Evolutionary conservation across 2,113 vertebrate genomes (phyloP).

Genomic region (Aythya baeri): DNA sequence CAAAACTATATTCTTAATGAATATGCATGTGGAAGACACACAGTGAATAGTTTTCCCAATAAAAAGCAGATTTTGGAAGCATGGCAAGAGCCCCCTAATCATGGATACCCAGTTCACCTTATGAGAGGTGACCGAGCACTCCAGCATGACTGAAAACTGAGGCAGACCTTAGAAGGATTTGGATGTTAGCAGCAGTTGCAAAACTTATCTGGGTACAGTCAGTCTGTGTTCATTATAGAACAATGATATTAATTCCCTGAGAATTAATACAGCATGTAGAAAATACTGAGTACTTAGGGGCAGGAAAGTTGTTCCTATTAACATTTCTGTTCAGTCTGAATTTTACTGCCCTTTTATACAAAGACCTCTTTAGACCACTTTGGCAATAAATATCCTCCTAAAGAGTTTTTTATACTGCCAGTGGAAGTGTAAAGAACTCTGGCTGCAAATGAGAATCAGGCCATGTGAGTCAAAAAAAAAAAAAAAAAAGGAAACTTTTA

Average conservation of each 20-base stretch:
- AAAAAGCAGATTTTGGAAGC: not conserved
- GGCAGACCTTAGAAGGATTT: not conserved
- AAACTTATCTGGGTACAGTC: not conserved
- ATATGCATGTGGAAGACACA: not conserved
- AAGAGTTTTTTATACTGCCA: not conserved
- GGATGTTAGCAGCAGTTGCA: not conserved
- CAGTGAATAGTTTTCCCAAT: not conserved
- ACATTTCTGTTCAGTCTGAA: not conserved
- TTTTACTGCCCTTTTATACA: conserved; percentile 36
- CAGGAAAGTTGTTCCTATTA: conserved; percentile 15
- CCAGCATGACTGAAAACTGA: not conserved
- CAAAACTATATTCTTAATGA: not conserved
- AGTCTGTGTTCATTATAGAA: not conserved
- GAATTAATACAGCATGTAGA: not conserved
- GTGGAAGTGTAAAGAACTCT: conserved; percentile 31
- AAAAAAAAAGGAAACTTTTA: not conserved
- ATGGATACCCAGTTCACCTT: not conserved
- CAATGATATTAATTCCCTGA: not conserved
- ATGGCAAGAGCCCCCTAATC: not conserved
- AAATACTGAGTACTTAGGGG: not conserved
- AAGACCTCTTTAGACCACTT: not conserved
- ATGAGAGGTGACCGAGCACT: not conserved
- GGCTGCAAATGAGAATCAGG: conserved; percentile 12
- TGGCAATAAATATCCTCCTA: conserved; percentile 16
- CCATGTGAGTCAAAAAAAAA: not conserved